Conservation (phyloP, 2,888 invertebrate species). For the Argyresthia goedartella region DNA sequence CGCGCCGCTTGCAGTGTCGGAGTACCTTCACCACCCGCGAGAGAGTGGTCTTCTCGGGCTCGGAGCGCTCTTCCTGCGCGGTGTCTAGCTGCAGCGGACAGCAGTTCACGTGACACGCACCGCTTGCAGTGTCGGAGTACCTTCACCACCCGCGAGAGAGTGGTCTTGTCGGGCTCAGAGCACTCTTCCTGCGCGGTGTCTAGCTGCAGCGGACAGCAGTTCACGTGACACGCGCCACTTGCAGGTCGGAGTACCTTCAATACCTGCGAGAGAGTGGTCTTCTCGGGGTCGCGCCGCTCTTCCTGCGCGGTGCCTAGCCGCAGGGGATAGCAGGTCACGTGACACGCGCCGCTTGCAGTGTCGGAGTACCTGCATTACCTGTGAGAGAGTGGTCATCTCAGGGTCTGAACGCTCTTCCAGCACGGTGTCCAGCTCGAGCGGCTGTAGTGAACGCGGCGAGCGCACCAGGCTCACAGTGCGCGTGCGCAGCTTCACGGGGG, state of each 20-base stretch:
- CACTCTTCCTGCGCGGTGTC: conserved; percentile 83
- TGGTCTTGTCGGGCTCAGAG: conserved; percentile 74
- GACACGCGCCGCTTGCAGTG: not conserved
- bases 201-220: conserved; percentile 80
- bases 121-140: not conserved
- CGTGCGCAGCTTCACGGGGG: conserved; percentile 43
- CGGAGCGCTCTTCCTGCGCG: conserved; percentile 86
- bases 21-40: conserved; percentile 40
- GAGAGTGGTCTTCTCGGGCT: conserved; percentile 76
- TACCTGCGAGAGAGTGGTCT: conserved; percentile 30
- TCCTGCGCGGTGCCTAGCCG: conserved; percentile 85
- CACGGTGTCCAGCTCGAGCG: conserved; percentile 85
- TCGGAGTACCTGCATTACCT: conserved; percentile 25
- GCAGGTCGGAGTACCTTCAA: not conserved
- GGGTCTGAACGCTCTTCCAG: conserved; percentile 87
- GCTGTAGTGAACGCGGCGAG: conserved; percentile 80
- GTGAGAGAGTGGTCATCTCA: conserved; percentile 74
- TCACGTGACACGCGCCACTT: conserved; percentile 13
- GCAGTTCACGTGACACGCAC: conserved; percentile 40
- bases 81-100: conserved; percentile 85
- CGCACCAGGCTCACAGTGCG: conserved; percentile 57
- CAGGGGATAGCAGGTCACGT: conserved; percentile 73
- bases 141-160: conserved; percentile 14
- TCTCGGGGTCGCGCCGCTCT: conserved; percentile 77
- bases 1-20: not conserved